Evolutionary conservation across 2,113 vertebrate species (phyloP), one percentile per base, ranked within the genome.

Genomic region (Ranitomeya imitator): DNA sequence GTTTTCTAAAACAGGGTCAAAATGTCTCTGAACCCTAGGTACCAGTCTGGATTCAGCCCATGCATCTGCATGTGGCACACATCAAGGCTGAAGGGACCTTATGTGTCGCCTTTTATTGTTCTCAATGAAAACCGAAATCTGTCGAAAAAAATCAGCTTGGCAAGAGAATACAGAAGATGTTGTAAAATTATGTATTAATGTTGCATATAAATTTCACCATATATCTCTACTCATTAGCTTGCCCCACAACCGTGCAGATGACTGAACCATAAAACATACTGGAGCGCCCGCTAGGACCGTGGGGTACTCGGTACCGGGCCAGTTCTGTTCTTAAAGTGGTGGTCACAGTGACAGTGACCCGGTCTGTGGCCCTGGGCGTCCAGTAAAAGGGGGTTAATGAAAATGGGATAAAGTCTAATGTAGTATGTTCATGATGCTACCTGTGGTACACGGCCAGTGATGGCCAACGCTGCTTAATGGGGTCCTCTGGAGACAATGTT

Each of bases 41-140:
- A 84, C 89, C 92, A 91, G 88, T 88, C 82, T 91, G 89, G 90
- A 60, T 91, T 92, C 79, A 88, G 37, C 74, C 80, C 73, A 84
- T 84, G 16, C 87, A 88, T 84, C 80, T 78, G 80, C 71, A 83
- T 83, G 87, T 88, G 87, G 80, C 37, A 88, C 37, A 83, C 80
- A 87, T 82, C 86, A 82, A 87, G 79, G 78, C 78, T 52, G 31
- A 13, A 23, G 11, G 74, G 79, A 52, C 80, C 71, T 76, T 73
- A 37, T 63, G 63, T 4, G 37, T 57, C 61, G n/a, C 61, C 23
- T 74, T 84, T 81, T 60, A 15, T 77, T 77, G 74, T 81, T 81
- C 57, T 37, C 23, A 60, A 83, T 61, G 26, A 54, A 23, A 83
- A 69, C 21, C 16, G 81, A 83, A 69, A 83, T 59, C 79, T 61